Evolutionary conservation across 2,888 invertebrate species (phyloP), one percentile per base, ranked within the genome.

Genomic region (Clunio marinus): DNA sequence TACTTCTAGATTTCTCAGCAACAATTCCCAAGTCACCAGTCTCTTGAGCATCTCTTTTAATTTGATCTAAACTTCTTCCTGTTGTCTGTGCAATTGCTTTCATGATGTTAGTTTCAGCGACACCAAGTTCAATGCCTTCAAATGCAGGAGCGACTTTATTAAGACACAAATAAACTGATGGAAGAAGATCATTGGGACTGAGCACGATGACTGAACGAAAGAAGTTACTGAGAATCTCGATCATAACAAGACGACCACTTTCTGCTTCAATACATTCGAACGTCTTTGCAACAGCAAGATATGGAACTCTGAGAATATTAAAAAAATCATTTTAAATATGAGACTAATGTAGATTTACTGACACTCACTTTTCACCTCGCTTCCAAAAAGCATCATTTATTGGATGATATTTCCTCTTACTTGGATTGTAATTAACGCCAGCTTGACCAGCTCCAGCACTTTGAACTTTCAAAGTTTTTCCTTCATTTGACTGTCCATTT

Each of bases 101-200:
- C 88, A 96, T 92, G 62, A 99, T 81, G 71, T 91, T 89, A 0
- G 89, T 91, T 75, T 99, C 98, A 0, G 98, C 98, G 63, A 96
- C 86, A n/a, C 98, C 98, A 74, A 93, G 79, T 77, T 95, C 94
- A 25, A 93, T 73, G 27, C 85, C 97, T 78, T 96, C 93, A 77
- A 96, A 97, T 0, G 96, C 93, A 0, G 99, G 98, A 0, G 94
- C 97, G 55, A 99, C 80, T 78, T 92, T 90, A 79, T 99, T 99
- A n/a, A 98, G 83, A 74, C 96, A 96, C 72, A 99, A 80, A 78
- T 99, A 98, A 17, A 99, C 85, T 73, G 93, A 93, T 0, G 91
- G 86, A 68, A 96, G 76, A 70, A 99, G 81, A 78, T 99, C 97
- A n/a, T 88, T 84, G 0, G 96, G 95, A 17, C 89, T 91, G 51